Base-by-base conservation (phyloP, 1,140 invertebrate genomes). In the Neotoxoptera formosana region DNA sequence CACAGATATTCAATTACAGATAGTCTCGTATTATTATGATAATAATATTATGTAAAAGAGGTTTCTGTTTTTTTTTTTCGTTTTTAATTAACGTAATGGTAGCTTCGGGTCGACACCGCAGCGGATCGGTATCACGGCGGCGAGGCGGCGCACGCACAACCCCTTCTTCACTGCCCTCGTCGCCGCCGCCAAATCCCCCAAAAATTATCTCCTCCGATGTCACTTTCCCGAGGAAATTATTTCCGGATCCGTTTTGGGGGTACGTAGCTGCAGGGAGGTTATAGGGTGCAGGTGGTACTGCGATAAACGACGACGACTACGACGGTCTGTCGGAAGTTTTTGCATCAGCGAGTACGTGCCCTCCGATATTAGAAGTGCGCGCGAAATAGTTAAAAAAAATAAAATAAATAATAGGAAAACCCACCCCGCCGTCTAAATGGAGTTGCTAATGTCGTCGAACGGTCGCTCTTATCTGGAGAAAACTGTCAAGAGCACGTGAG, bases 1-100 rank as follows among this genome's bases (percentile, higher is more conserved):
- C 94, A 94, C 93, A 94, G 94, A n/a, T 34, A n/a, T 76, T 76
- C 17, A 76, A 76, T 76, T 76, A 76, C 1, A 76, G 60, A n/a
- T n/a, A 76, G 47, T 34, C n/a, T 17, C 20, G n/a, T 47, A 11
- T 45, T 83, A 41, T 1, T 34, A 83, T 83, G 47, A 47, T 48
- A 34, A 88, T n/a, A n/a, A 48, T 88, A 88, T 7, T n/a, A 4
- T 45, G 6, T 88, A 87, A 87, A 89, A 0, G 23, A 25, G 21
- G 8, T 34, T 34, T n/a, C 0, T 51, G 30, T 48, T n/a, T 48
- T 47, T 84, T 41, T 84, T 84, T 17, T 67, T 90, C 4, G 45
- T 90, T 90, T 90, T 67, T 90, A 90, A 90, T 90, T 90, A 45
- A 47, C 36, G 41, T 90, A 90, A 67, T 90, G 89, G 56, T 36